Evolutionary conservation across 2,797 vertebrate genomes (phyloP), one percentile per base, ranked within the genome.

Genomic region (Scleropages formosus): DNA sequence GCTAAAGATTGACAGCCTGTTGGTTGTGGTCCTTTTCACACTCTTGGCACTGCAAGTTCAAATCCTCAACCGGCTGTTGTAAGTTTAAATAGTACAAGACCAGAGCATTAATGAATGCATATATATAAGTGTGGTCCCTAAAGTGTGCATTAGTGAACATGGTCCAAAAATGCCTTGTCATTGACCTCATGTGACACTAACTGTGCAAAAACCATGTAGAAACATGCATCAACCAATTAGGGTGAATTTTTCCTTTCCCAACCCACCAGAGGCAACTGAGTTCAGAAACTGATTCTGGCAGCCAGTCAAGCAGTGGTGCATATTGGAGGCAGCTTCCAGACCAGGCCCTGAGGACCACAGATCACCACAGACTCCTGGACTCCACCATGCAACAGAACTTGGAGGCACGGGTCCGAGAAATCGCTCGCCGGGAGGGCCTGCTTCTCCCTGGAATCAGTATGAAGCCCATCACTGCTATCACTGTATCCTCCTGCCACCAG

Each of bases 211-310:
- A n/a, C n/a, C n/a, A n/a, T n/a, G n/a, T n/a, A n/a, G n/a, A n/a
- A n/a, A n/a, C n/a, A n/a, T n/a, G n/a, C 31, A 39, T 39, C 39
- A 2, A 39, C n/a, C n/a, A n/a, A n/a, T 39, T 6, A 39, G 31
- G 31, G 31, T 39, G 31, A 39, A 10, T 61, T 66, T 77, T 56
- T 78, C 18, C 62, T 77, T 51, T 12, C 12, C 71, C 47, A 24
- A 61, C 31, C 24, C 74, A 71, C n/a, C 74, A 89, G 87, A 88
- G 80, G 77, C 84, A 86, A 65, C 75, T 31, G 8, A 92, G 88
- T 79, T 90, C 89, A 6, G 92, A 92, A 47, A 88, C 90, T 9
- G 91, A 90, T 26, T 88, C 87, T 86, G 92, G 88, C 47, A 26
- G 67, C 4, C 75, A 77, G 0, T 91, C 87, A 72, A 88, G 87